Conservation (phyloP, 2,888 invertebrate genomes). For the Eupithecia subfuscata region DNA sequence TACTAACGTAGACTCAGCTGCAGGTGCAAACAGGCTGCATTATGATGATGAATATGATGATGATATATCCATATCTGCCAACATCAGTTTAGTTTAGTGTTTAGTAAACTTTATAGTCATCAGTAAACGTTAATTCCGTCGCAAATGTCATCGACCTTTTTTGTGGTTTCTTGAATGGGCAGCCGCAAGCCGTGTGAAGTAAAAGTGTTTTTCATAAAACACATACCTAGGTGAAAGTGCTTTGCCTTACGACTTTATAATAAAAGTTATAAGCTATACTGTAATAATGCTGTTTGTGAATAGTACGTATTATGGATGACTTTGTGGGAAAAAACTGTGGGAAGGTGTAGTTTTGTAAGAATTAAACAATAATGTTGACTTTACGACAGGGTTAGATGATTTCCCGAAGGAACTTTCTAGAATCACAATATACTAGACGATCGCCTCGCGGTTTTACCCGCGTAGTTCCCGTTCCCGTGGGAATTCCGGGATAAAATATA, state of each 20-base stretch:
- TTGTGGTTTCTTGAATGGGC: slow-evolving; percentile 28
- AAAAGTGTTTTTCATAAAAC: slow-evolving; percentile 42
- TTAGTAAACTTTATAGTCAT: neutral
- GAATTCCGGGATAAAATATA: no score
- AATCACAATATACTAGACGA: no score
- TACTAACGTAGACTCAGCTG: neutral
- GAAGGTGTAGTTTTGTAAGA: slow-evolving; percentile 12
- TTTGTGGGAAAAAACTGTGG: slow-evolving; percentile 31
- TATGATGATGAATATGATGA: slow-evolving; percentile 24
- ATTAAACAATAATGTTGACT: slow-evolving; percentile 3
- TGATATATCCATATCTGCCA: slow-evolving; percentile 15
- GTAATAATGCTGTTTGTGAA: slow-evolving; percentile 48
- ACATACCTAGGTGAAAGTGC: slow-evolving; percentile 41
- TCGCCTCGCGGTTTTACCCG: no score
- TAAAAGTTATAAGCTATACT: slow-evolving; percentile 54
- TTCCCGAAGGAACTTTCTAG: neutral
- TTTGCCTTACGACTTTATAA: slow-evolving; percentile 45
- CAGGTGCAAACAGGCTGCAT: neutral
- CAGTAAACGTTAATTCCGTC: slow-evolving; percentile 6
- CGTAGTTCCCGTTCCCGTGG: no score
- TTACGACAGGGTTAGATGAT: neutral
- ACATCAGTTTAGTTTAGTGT: neutral
- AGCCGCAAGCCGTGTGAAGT: slow-evolving; percentile 40
- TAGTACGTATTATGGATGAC: slow-evolving; percentile 20
- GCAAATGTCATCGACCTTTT: slow-evolving; percentile 27